Percentiles rank a stretch among this genome's conserved stretches.
Conservation (phyloP, 2,888 invertebrate genomes). For the Tanypteryx hageni region DNA sequence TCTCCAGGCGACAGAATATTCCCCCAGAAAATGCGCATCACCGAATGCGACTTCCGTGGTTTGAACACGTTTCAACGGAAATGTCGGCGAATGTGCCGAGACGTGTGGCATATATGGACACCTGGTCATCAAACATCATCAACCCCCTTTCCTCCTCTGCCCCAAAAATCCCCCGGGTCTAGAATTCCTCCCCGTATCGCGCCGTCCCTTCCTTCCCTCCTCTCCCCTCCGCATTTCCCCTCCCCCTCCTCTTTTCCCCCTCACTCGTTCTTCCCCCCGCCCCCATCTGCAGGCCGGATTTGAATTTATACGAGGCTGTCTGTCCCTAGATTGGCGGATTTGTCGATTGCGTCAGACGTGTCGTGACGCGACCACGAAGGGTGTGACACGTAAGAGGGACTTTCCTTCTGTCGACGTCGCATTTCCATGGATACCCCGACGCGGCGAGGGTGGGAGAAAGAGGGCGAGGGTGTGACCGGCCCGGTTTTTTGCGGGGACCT, state of each 20-base stretch:
- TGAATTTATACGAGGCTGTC: slow-evolving; percentile 63
- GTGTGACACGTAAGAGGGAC: slow-evolving; percentile 28
- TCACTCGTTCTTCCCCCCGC: not conserved
- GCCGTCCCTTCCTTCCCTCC: not conserved
- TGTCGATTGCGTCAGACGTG: slow-evolving; percentile 57
- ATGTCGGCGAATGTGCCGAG: not conserved
- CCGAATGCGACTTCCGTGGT: not conserved
- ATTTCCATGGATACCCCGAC: slow-evolving; percentile 7
- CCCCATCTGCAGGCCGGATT: slow-evolving; percentile 33
- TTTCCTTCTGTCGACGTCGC: not conserved
- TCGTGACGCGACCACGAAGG: slow-evolving; percentile 26
- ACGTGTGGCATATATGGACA: slow-evolving; percentile 28
- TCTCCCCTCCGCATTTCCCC: not conserved
- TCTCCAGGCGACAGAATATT: not conserved
- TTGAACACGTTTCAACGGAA: not conserved
- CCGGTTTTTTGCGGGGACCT: not conserved
- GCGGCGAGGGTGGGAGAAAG: not conserved
- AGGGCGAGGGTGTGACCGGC: not conserved
- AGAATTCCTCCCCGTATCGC: not conserved
- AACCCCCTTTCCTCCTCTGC: not conserved
- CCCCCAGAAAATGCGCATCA: not conserved
- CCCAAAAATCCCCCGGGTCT: not conserved
- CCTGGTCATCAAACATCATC: slow-evolving; percentile 2
- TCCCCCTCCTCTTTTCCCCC: not conserved
- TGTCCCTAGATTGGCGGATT: slow-evolving; percentile 55